These are phyloP conservation scores for Toxotes chatareus DNA, from an alignment of 2,113 vertebrate genomes.

Conservation along the genomic window DNA sequence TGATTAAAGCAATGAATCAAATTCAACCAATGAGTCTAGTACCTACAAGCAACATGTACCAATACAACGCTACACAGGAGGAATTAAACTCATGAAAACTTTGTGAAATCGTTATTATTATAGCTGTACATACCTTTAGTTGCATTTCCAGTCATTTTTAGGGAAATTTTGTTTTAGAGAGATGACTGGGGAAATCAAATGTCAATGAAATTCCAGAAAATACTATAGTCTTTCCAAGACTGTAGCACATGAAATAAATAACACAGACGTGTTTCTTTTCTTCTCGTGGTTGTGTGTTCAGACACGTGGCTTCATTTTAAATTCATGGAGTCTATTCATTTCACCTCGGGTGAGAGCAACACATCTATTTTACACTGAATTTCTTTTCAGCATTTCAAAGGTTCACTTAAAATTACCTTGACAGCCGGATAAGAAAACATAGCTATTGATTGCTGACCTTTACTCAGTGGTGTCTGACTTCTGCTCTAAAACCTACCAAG, in stretches of 20 bases:
- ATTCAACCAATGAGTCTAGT: slow-evolving; percentile 4
- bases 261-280: not conserved
- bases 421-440: slow-evolving; percentile 24
- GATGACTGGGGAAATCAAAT: not conserved
- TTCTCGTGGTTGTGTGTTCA: not conserved
- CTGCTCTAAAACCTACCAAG: not conserved
- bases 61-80: slow-evolving; percentile 16
- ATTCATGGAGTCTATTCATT: slow-evolving; percentile 20
- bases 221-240: not conserved
- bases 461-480: slow-evolving; percentile 4
- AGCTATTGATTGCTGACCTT: slow-evolving; percentile 43
- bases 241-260: slow-evolving; percentile 15
- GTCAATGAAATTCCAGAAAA: slow-evolving; percentile 6
- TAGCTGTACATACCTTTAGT: not conserved
- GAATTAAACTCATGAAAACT: slow-evolving; percentile 39
- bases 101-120: slow-evolving; percentile 41
- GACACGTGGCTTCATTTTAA: slow-evolving; percentile 5
- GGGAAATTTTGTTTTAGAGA: not conserved
- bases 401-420: slow-evolving; percentile 9
- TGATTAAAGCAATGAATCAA: slow-evolving; percentile 61
- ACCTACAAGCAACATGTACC: slow-evolving; percentile 25
- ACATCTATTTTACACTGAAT: slow-evolving; percentile 12
- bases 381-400: slow-evolving; percentile 30
- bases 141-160: not conserved
- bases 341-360: slow-evolving; percentile 11